Base-by-base conservation (phyloP, 2,113 vertebrate genomes). In the Platichthys flesus region DNA sequence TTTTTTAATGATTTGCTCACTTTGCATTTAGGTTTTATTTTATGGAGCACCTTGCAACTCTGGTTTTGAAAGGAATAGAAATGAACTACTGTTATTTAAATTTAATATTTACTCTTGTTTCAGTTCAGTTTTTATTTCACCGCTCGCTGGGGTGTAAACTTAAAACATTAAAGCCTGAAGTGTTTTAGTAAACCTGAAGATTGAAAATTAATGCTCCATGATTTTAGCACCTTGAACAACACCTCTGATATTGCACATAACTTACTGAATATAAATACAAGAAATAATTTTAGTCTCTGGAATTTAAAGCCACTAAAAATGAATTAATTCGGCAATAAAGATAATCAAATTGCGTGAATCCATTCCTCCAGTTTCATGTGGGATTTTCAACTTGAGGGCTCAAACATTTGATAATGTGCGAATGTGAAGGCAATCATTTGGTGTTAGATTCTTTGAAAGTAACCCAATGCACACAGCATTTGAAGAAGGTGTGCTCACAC, bases 401-500 rank as follows among this genome's bases (percentile, higher is more conserved):
- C 49, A 45, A 16, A 67, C 16, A 64, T 51, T 58, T 67, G 31
- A 31, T 31, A 31, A 63, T n/a, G 45, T 5, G 45, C 45, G 66
- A 65, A 57, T 31, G 28, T 52, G 68, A 5, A 40, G 57, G 67
- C 23, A 55, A 55, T 78, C 21, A 24, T 49, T 62, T 40, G 61
- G 31, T 31, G 18, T 37, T 24, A 1, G 45, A 65, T 61, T 75
- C 54, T 69, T 74, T 66, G 57, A 79, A 76, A 59, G 66, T 14
- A 67, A n/a, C 5, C 51, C 51, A n/a, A 10, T 54, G 20, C 51
- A 9, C 18, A 8, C 51, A 21, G 51, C 62, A 58, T 71, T 76
- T 69, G 28, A 81, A 78, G 66, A 23, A 45, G 59, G 18, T 77
- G 59, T 63, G 51, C 16, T 67, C 35, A 26, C 52, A 21, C 70